Base-by-base conservation (phyloP, 2,113 vertebrate species). In the Syngnathus floridae region DNA sequence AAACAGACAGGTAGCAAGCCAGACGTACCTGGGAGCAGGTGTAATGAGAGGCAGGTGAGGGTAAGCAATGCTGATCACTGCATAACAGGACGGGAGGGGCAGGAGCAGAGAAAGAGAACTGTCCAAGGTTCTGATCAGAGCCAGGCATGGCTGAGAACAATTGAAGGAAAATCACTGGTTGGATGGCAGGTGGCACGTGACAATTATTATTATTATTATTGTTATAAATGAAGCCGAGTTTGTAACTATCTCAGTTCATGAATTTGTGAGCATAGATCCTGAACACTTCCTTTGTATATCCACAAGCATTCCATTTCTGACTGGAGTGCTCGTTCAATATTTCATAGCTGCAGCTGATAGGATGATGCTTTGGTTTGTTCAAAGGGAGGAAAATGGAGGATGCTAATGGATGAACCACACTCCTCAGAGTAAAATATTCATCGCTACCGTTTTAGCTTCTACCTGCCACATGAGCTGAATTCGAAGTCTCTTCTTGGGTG, bases 391-490 rank as follows among this genome's bases (percentile, higher is more conserved):
- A 76, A 76, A 73, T 17, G 22, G 60, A 67, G 71, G 46, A 77
- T 45, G 66, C 69, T 80, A 80, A 85, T 84, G 82, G 81, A 78
- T 12, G 40, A 65, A 41, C 60, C 56, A 36, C 69, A 76, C 62
- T 62, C 72, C 69, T 60, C 12, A 6, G 55, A 38, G 65, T 87
- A 54, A 85, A 88, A 88, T 85, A 88, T 88, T 87, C 3, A 88
- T 87, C 40, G 45, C 37, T 54, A 13, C n/a, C 63, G 19, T 69
- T 73, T 78, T 60, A 67, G 46, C 65, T 70, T 56, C 31, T 51
- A 65, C 12, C 61, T 67, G 49, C 46, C 45, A 31, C 22, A 9
- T 17, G 31, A 11, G 41, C 57, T 36, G 8, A 45, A 65, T 74
- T 73, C 49, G 80, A 62, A 60, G 35, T 6, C 13, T 9, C 31